Base-by-base conservation (phyloP, 2,797 vertebrate species). In the Peromyscus eremicus region DNA sequence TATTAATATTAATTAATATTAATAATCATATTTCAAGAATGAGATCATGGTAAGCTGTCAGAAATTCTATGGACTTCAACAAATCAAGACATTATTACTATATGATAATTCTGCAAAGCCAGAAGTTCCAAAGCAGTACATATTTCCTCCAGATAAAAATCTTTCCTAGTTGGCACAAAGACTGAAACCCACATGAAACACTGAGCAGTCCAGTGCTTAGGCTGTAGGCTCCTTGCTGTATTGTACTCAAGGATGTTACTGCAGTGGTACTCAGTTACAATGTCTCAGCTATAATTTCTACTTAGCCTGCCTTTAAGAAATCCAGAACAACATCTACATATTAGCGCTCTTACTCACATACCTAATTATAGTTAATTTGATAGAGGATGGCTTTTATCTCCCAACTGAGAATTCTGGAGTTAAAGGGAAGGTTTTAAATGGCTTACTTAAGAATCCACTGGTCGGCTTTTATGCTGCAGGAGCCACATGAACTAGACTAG, bases 321-420 rank as follows among this genome's bases (percentile, higher is more conserved):
- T 77, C 76, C 52, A 93, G 88, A 94, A 70, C 64, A 82, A 60
- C 64, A 84, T 55, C 75, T 11, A 57, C 40, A 75, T 46, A 75
- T 92, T 92, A 92, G 81, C 34, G 92, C 52, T 62, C 66, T 96
- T 91, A 92, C 57, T 92, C 73, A 94, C 19, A 87, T 6, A 91
- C 5, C n/a, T 97, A 96, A 79, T 87, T 92, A 92, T 52, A 88
- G 55, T 64, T 95, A 89, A 92, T 83, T 62, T 70, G 77, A 70
- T 77, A 92, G 62, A 96, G 75, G 52, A 57, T 49, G 34, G 46
- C 66, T 92, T 92, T 92, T 86, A 93, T 87, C 94, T 95, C 85
- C 64, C 75, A 83, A 91, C n/a, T 81, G 86, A 95, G 62, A 88
- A 95, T 95, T 95, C 73, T 79, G 46, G 95, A 92, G 37, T 46